phyloP scores from a whole-genome alignment of 2,888 invertebrate species.

The Galerucella calmariensis region DNA sequence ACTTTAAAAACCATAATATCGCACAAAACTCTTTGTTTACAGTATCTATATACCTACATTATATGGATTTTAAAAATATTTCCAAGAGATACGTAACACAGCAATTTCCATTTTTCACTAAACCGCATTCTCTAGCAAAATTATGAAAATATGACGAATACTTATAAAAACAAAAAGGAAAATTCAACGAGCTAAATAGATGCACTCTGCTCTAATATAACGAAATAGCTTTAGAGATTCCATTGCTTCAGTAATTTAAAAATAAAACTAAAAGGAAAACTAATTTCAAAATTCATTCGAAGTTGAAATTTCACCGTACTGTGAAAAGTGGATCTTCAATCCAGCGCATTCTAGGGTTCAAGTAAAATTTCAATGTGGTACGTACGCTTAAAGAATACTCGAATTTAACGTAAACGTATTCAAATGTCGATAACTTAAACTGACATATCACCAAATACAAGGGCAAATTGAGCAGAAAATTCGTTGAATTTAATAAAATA shows the following conservation, averaged over 20 bases:
- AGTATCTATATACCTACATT: neutral
- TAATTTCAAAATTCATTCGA: slow-evolving; percentile 23
- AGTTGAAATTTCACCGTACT: slow-evolving; percentile 1
- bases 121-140: slow-evolving; percentile 1
- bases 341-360: slow-evolving; percentile 1
- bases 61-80: neutral
- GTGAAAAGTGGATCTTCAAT: slow-evolving; percentile 6
- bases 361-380: slow-evolving; percentile 5
- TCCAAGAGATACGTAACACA: neutral
- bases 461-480: neutral
- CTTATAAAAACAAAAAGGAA: slow-evolving; percentile 1
- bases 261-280: slow-evolving; percentile 22
- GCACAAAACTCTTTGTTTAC: too few species aligned
- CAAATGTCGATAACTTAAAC: neutral
- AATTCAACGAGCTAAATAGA: slow-evolving; percentile 12
- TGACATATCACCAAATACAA: neutral
- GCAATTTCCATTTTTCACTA: slow-evolving; percentile 4
- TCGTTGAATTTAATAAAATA: neutral
- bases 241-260: neutral
- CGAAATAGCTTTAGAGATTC: slow-evolving; percentile 18
- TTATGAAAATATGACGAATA: slow-evolving; percentile 6
- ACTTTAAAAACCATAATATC: too few species aligned
- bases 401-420: slow-evolving; percentile 8
- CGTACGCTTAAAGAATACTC: slow-evolving; percentile 12
- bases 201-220: neutral